Conservation (phyloP, 1,140 invertebrate species). For the Leguminivora glycinivorella region DNA sequence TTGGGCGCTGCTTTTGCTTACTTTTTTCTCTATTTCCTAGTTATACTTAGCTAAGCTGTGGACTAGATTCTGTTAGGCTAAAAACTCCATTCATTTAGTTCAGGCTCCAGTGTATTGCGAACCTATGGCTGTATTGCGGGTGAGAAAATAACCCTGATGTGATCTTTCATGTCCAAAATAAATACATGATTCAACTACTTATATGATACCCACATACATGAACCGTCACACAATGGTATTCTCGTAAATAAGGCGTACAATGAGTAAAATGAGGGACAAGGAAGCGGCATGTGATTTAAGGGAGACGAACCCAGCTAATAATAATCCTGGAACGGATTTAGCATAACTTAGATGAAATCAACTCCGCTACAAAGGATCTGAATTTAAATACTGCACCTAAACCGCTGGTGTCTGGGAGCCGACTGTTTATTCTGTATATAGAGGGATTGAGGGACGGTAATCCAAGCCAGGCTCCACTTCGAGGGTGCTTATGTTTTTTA, state of each 20-base stretch:
- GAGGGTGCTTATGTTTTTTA: not conserved
- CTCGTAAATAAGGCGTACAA: conserved; percentile 45
- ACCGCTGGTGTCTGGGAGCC: not conserved
- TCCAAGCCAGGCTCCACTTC: not conserved
- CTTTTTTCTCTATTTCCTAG: not conserved
- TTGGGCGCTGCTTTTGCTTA: too few species aligned
- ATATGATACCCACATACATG: conserved; percentile 37
- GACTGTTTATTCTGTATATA: conserved; percentile 20
- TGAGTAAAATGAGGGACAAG: conserved; percentile 41
- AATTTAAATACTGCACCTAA: conserved; percentile 47
- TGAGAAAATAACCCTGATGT: not conserved
- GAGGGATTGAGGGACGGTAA: conserved; percentile 15
- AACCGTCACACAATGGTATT: conserved; percentile 37
- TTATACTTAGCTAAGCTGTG: not conserved
- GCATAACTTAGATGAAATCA: conserved; percentile 44
- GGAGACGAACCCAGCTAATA: conserved; percentile 39
- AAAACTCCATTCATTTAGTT: too few species aligned
- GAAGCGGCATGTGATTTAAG: conserved; percentile 39
- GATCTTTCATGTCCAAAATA: not conserved
- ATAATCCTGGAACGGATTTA: conserved; percentile 45
- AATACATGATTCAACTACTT: not conserved
- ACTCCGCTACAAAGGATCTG: conserved; percentile 38
- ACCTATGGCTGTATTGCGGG: too few species aligned
- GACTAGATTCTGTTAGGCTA: not conserved
- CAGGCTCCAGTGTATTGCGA: too few species aligned